Evolutionary conservation across 2,888 invertebrate genomes (phyloP), one percentile per base, ranked within the genome.

Genomic region (Dryobota labecula): DNA sequence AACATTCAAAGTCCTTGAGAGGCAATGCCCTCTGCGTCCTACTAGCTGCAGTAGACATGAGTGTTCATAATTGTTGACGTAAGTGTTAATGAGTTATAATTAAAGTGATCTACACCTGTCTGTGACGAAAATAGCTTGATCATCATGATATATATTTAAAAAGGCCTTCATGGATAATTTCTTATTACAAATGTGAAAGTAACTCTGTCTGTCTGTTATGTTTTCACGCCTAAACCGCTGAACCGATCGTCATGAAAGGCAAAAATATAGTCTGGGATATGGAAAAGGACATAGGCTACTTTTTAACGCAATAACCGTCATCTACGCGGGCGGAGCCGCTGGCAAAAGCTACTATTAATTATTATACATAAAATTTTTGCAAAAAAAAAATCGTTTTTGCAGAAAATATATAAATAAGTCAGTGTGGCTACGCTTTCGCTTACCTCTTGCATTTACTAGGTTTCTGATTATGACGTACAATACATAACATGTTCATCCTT

Each of bases 381-480:
- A 18, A 13, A 27, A 66, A 18, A 13, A 27, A 66, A 2, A 5
- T 18, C 0, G 13, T 27, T 30, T 57, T 51, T 51, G 33, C n/a
- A 24, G 13, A 30, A 30, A 30, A 38, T 57, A 51, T 67, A 38
- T 30, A 58, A 56, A 47, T 41, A 27, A 20, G 24, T 61, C 15
- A 5, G 11, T 41, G 13, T 63, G 41, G 13, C 30, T n/a, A 58
- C 82, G 77, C 80, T 70, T 66, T 69, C 75, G 76, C 86, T 78
- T 66, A 71, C 69, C 27, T 64, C 72, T 86, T 82, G 62, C 67
- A 78, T 77, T 78, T 77, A 8, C 69, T 67, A 73, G 75, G 76
- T 77, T 86, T 84, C 80, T 82, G 86, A 80, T 77, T 80, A 80
- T 84, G 86, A 80, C 78, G 82, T 86, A 78, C 45, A 71, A 66